Conservation (phyloP, 2,888 invertebrate genomes). For the Galerucella calmariensis region DNA sequence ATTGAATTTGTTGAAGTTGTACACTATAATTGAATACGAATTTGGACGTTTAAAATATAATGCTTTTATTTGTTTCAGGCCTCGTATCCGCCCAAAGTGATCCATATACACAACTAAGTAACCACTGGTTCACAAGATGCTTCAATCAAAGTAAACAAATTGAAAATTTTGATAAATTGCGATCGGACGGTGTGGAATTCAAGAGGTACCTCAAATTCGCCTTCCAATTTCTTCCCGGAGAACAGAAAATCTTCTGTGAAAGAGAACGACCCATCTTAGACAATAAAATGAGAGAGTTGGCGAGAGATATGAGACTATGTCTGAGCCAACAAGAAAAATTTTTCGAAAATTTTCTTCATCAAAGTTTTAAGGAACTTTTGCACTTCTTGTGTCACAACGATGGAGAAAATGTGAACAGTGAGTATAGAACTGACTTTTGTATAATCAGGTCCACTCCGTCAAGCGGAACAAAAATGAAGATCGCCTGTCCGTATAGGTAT, state of each 20-base stretch:
- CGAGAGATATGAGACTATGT: slow-evolving; percentile 41
- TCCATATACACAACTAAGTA: slow-evolving; percentile 26
- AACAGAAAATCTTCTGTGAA: slow-evolving; percentile 40
- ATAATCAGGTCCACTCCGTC: no score
- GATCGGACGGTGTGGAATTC: slow-evolving; percentile 32
- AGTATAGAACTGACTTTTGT: slow-evolving; percentile 21
- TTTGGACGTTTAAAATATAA: no score
- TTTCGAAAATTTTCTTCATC: slow-evolving; percentile 41
- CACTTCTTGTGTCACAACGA: slow-evolving; percentile 47
- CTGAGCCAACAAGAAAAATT: slow-evolving; percentile 42
- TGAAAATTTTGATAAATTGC: slow-evolving; percentile 35
- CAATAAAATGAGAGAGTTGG: slow-evolving; percentile 33
- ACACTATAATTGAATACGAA: no score
- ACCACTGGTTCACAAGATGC: slow-evolving; percentile 42
- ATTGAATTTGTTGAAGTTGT: no score
- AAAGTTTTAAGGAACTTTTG: slow-evolving; percentile 42
- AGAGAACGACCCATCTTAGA: slow-evolving; percentile 38
- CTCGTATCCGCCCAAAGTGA: background rate
- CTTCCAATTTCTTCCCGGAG: slow-evolving; percentile 40
- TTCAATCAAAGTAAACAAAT: slow-evolving; percentile 28
- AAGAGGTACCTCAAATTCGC: slow-evolving; percentile 37
- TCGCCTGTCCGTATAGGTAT: no score
- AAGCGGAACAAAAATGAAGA: no score
- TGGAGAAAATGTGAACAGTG: slow-evolving; percentile 43
- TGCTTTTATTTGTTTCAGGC: no score